These are phyloP conservation scores for Oscheius sp. DNA, from an alignment of 2,888 invertebrate species.

Conservation along the genomic window DNA sequence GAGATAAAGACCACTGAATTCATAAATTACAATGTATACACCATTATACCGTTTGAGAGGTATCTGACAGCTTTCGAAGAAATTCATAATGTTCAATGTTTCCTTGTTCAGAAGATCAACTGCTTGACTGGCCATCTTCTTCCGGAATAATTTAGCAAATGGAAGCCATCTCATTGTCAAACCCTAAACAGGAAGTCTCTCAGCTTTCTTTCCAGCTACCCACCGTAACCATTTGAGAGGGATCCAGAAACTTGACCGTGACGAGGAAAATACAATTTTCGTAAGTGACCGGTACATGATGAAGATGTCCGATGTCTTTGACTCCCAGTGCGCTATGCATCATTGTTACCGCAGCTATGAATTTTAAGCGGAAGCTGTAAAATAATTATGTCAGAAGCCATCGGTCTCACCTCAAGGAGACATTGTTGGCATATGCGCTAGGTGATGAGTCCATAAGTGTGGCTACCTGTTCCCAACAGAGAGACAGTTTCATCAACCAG, in stretches of 20 bases:
- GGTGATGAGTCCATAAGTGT: slow-evolving; percentile 54
- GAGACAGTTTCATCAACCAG: slow-evolving; percentile 97
- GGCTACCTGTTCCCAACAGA: slow-evolving; percentile 85
- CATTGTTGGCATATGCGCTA: slow-evolving; percentile 56
- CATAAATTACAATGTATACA: not conserved
- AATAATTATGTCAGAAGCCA: not conserved
- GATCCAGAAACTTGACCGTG: slow-evolving; percentile 85
- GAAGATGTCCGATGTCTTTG: slow-evolving; percentile 92
- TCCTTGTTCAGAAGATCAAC: slow-evolving; percentile 87
- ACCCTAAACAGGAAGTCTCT: slow-evolving; percentile 78
- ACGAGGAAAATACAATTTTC: slow-evolving; percentile 89
- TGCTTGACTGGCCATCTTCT: slow-evolving; percentile 77
- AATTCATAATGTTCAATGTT: slow-evolving; percentile 82
- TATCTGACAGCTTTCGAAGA: slow-evolving; percentile 85
- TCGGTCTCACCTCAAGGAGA: slow-evolving; percentile 46
- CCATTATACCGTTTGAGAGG: slow-evolving; percentile 80
- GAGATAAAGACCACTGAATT: slow-evolving; percentile 84
- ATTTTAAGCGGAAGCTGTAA: slow-evolving; percentile 77
- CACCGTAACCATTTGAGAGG: slow-evolving; percentile 82
- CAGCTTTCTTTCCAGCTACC: slow-evolving; percentile 14
- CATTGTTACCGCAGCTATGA: slow-evolving; percentile 90
- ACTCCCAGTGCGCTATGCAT: slow-evolving; percentile 85
- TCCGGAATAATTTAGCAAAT: slow-evolving; percentile 84
- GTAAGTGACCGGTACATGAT: slow-evolving; percentile 89
- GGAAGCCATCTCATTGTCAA: slow-evolving; percentile 93